Base-by-base conservation (phyloP, 2,797 vertebrate genomes). In the Sorex maritimensis region DNA sequence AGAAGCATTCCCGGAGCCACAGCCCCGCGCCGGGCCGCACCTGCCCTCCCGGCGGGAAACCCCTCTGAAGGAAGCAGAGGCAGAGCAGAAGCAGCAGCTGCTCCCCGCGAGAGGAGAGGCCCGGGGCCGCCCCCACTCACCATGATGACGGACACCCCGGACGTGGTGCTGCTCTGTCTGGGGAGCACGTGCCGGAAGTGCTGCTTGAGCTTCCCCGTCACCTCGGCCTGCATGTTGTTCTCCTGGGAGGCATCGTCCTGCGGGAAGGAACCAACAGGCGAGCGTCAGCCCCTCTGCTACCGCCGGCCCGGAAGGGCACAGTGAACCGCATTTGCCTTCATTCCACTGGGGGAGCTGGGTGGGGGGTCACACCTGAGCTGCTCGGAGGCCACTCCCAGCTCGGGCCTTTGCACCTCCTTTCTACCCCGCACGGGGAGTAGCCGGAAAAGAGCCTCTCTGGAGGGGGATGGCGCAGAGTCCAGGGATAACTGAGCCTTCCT, bases 121-220 rank as follows among this genome's bases (percentile, higher is more conserved):
- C 49, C 46, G 11, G 10, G 49, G 49, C 49, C 49, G 10, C 49
- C 6, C 49, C 95, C 84, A 96, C 99, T 99, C 97, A 99, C 99
- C 99, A 99, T 98, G 97, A 99, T 99, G 89, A 99, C 98, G 0
- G 99, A 99, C 97, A 99, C 99, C 67, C 99, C 99, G 3, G 99
- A 98, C 13, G 98, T 97, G 92, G 99, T 99, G 98, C 97, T 98
- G 98, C 96, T 98, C 98, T 99, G 98, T 97, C 99, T 99, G 94
- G 99, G 98, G 65, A 98, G 97, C 26, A 99, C 98, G 91, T 98
- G 99, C 97, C 98, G 99, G 98, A 99, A 99, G 98, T 99, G 99
- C 98, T 98, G 99, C 98, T 98, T 99, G 96, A 99, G 99, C 99
- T 99, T 99, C 98, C 99, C 99, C 98, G 99, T 99, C 94, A 99